phyloP scores from a whole-genome alignment of 2,113 vertebrate species.

The Atractosteus spatula region DNA sequence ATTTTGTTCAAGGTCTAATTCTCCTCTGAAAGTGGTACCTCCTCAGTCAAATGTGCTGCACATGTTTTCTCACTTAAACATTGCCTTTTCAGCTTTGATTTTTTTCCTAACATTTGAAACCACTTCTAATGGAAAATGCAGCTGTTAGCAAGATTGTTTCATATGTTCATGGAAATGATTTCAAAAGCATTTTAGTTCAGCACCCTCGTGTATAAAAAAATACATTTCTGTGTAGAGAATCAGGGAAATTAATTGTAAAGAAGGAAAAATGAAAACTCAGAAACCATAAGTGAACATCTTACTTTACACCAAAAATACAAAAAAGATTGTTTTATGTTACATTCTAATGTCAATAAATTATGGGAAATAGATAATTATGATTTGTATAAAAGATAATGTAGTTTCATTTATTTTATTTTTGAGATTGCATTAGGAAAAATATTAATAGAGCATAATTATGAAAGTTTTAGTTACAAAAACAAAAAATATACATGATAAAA shows the following conservation, averaged over 20 bases:
- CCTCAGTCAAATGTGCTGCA: constrained; percentile 13
- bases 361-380: too few relatives aligned
- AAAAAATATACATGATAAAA: too few relatives aligned
- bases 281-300: too few relatives aligned
- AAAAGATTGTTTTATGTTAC: too few relatives aligned
- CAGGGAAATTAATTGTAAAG: not conserved
- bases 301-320: too few relatives aligned
- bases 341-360: too few relatives aligned
- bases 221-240: constrained; percentile 35
- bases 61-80: constrained; percentile 70
- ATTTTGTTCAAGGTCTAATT: constrained; percentile 15
- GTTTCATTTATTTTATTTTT: too few relatives aligned
- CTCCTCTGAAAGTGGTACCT: not conserved
- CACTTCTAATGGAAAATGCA: constrained; percentile 82
- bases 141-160: constrained; percentile 81
- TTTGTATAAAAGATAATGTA: too few relatives aligned
- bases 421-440: too few relatives aligned
- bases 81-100: constrained; percentile 66
- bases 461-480: too few relatives aligned
- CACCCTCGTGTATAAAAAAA: constrained; percentile 43
- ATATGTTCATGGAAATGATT: constrained; percentile 74
- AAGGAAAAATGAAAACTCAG: too few relatives aligned
- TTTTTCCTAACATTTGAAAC: constrained; percentile 70
- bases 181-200: constrained; percentile 63
- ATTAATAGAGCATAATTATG: too few relatives aligned